A percentile compares a stretch with the other conserved stretches of the same genome.
Evolutionary conservation across 2,113 vertebrate genomes (phyloP).

Genomic region (Dipodomys merriami): DNA sequence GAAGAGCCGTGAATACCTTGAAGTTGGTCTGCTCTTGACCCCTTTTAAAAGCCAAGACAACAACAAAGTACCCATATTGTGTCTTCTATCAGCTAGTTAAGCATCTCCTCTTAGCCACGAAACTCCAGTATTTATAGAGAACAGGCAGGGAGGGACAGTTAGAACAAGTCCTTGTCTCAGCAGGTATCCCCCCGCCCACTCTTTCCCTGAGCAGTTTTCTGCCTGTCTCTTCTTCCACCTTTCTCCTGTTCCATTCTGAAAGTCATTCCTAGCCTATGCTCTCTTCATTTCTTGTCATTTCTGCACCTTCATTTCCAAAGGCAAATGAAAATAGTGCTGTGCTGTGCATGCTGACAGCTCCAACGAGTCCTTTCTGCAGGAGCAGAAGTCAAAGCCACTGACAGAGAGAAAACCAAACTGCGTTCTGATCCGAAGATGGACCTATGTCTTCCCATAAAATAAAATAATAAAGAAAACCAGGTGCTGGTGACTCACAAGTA

Average conservation of each 20-base stretch:
- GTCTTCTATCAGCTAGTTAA: conserved; percentile 28
- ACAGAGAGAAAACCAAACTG: background rate
- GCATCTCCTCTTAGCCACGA: background rate
- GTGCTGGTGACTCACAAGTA: too few species aligned
- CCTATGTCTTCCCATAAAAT: background rate
- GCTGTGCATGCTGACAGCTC: background rate
- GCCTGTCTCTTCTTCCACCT: background rate
- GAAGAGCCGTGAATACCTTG: conserved; percentile 25
- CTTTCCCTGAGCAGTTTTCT: background rate
- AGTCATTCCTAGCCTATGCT: background rate
- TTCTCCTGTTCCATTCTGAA: background rate
- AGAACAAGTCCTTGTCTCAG: background rate
- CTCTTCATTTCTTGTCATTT: background rate
- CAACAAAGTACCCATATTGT: background rate
- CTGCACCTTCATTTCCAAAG: background rate
- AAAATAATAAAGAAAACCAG: background rate
- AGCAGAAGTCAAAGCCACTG: background rate
- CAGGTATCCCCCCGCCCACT: background rate
- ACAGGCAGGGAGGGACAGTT: background rate
- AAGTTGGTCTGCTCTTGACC: conserved; percentile 38
- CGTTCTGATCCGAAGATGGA: background rate
- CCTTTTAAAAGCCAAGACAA: conserved; percentile 48
- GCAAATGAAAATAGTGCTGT: background rate
- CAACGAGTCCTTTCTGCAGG: too few species aligned
- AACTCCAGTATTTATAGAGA: background rate